Base-by-base conservation (phyloP, 2,888 invertebrate genomes). In the Nebria brevicollis region DNA sequence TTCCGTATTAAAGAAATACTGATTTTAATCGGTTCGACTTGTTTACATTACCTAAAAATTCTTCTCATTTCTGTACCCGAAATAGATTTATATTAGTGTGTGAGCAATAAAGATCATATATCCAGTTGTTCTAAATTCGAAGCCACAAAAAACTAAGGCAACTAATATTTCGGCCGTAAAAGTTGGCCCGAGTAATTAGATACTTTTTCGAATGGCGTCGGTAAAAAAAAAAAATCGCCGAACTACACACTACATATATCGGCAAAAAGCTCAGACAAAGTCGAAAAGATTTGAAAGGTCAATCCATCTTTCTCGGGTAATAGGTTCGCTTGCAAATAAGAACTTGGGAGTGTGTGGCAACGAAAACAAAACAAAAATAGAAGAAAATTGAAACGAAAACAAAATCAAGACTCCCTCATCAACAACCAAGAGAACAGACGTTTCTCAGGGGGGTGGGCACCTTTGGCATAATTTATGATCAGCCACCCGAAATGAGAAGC, bases 391-490 rank as follows among this genome's bases (percentile, higher is more conserved):
- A 70, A 70, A 34, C 34, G 70, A 70, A 70, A 70, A 70, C 15
- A 70, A 70, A 70, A 70, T 70, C 70, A 70, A 54, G 70, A 70
- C 70, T 70, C 70, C 70, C 70, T 70, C 70, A 70, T 70, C 70
- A 70, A 70, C 70, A 70, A 25, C 68, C 68, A 7, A 13, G 34
- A 26, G 70, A 70, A 70, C 25, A 70, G 34, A 70, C 34, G 70
- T 34, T 26, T 26, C 70, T 25, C 70, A 25, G 70, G 34, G 70
- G 70, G 70, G 70, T 70, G 70, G 25, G 34, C 34, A 70, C 25
- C 70, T 70, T 66, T 5, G 70, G 70, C 70, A 70, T 70, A 70
- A 70, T 70, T 70, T 70, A 70, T 70, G 25, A 70, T 70, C 70
- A 70, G 34, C 70, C 70, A 70, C 70, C 34, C 70, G 70, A 70